phyloP scores from a whole-genome alignment of 2,113 vertebrate genomes.

The Python bivittatus region DNA sequence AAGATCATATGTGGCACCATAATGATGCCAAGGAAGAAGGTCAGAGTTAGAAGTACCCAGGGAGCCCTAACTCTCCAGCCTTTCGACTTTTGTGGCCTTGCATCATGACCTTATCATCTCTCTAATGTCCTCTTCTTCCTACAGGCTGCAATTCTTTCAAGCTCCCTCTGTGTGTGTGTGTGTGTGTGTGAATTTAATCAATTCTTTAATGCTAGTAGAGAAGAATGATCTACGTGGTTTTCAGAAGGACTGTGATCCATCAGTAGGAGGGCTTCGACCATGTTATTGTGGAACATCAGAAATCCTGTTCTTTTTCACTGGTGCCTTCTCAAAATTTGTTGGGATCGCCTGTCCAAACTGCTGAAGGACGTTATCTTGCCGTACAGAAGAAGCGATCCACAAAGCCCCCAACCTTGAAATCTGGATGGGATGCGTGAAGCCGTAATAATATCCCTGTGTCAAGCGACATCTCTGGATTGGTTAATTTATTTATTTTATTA shows the following conservation, averaged over 20 bases:
- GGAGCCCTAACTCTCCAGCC: constrained; percentile 12
- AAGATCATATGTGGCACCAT: neutral
- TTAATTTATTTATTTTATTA: too few relatives aligned
- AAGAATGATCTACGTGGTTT: neutral
- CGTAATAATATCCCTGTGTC: neutral
- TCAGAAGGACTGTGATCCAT: neutral
- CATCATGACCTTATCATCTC: constrained; percentile 3
- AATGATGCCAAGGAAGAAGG: neutral
- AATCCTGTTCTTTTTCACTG: too few relatives aligned
- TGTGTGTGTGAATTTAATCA: neutral
- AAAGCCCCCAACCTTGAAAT: too few relatives aligned
- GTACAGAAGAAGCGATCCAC: neutral
- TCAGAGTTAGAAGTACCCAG: neutral
- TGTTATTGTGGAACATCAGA: neutral
- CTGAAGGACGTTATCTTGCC: neutral
- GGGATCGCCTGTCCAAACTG: neutral
- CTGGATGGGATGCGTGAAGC: neutral
- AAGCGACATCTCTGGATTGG: neutral
- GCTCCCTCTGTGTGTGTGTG: neutral
- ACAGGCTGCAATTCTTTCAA: constrained; percentile 18
- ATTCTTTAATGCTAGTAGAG: neutral
- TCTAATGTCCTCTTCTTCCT: constrained; percentile 2
- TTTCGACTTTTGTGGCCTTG: constrained; percentile 25
- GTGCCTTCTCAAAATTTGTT: neutral
- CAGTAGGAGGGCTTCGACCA: too few relatives aligned